Evolutionary conservation across 1,140 invertebrate genomes (phyloP), one percentile per base, ranked within the genome.

Genomic region (Neocloeon triangulifer): DNA sequence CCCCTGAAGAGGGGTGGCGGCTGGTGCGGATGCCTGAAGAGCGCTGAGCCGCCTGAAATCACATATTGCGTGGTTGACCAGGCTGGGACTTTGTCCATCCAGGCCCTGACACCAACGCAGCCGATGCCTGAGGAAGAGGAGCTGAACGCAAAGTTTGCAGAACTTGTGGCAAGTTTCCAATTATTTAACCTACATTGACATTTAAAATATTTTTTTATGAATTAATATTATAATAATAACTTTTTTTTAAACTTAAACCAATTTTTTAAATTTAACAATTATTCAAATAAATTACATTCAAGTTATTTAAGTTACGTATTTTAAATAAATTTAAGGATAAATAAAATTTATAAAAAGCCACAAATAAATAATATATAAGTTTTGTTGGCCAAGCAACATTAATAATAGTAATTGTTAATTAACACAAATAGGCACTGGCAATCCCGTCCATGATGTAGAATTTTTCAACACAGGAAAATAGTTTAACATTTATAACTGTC

Each of bases 91-190:
- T 62, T 84, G 41, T 74, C 76, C 44, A 53, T 84, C 47, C 73
- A 88, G 61, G 74, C 76, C 8, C 64, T 88, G 56, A 79, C 79
- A 33, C 72, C 79, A 41, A 75, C 81, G 18, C 64, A 79, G 43
- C 86, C 86, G 1, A 89, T 91, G 79, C 88, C 88, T 2, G 66
- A 77, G 4, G 77, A 85, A 48, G 78, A 81, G 40, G 85, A 94
- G 54, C 60, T 94, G 28, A 84, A 92, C 56, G 70, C 71, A 32
- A 89, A 85, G 59, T 94, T 94, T 57, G 73, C 82, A 3, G 86
- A 92, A 52, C 64, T 92, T 30, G 85, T 94, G 48, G 76, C 79
- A 52, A 64, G 68, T 66, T 40, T 34, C 14, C 17, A 34, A 25
- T n/a, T n/a, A n/a, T n/a, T n/a, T n/a, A n/a, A 23, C 21, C n/a